Conservation (phyloP, 2,113 vertebrate genomes). For the Ceuthmochares aereus region DNA sequence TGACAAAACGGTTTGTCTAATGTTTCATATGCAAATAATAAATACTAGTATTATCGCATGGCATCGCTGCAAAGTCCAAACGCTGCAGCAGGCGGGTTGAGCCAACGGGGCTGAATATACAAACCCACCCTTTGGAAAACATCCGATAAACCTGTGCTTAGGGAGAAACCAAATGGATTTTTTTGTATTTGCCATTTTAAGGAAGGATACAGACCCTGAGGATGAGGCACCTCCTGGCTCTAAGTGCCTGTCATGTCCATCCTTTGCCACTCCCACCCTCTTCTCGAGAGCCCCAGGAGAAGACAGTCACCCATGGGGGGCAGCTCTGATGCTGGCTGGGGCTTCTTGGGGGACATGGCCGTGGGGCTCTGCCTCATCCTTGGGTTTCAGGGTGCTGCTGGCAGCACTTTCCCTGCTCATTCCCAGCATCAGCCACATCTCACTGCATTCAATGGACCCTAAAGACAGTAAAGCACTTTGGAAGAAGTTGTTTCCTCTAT, state of each 20-base stretch:
- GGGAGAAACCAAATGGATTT: background rate
- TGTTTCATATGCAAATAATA: accelerated
- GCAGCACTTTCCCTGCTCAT: background rate
- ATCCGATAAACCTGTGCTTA: background rate
- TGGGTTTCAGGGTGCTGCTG: background rate
- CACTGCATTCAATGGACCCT: background rate
- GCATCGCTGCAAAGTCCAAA: too few species aligned
- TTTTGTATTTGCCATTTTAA: background rate
- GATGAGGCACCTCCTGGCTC: background rate
- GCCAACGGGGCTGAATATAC: background rate
- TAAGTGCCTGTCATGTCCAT: too few species aligned
- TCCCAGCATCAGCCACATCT: background rate
- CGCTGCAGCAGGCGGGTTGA: background rate
- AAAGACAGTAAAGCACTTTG: background rate
- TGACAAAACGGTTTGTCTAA: background rate
- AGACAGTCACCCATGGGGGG: accelerated
- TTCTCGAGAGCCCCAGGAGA: background rate
- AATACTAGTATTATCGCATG: background rate
- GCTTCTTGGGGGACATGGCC: background rate
- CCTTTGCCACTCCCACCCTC: background rate
- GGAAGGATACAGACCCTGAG: background rate
- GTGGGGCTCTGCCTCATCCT: accelerated
- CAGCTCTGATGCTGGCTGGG: accelerated
- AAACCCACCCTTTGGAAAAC: background rate
- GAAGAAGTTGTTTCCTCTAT: background rate